Base-by-base conservation (phyloP, 2,113 vertebrate species). In the Galemys pyrenaicus region DNA sequence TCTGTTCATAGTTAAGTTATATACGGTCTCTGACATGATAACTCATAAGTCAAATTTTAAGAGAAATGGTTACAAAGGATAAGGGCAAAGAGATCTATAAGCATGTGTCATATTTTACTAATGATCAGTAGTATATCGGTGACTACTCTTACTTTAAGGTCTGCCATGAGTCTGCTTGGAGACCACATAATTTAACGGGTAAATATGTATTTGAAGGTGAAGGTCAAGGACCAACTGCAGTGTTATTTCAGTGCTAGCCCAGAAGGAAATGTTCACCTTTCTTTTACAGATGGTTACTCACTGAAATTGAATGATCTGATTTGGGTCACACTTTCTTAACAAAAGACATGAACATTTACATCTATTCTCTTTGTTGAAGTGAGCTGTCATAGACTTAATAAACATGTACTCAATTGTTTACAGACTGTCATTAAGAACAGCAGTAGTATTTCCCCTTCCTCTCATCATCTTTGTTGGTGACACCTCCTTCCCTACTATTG, bases 391-490 rank as follows among this genome's bases (percentile, higher is more conserved):
- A 78, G 70, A 32, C 67, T 95, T 95, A 90, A 92, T 91, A 97
- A 96, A 95, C 89, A 94, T 70, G 87, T 67, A 16, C 64, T 96
- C 73, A 94, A 97, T 87, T 97, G 91, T 98, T 98, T 97, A 97
- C 58, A 91, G 68, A 87, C 65, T 56, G 37, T 94, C 87, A n/a
- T 94, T 35, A 56, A 62, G 62, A 86, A 71, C 46, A 32, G 83
- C 73, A 94, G 71, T 68, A 90, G 64, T 92, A 49, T 35, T 96
- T 97, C 58, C 41, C 41, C 79, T 97, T 62, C 89, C 95, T 96
- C 96, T 96, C 97, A 97, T 95, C 91, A 86, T 97, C 92, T 96
- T 96, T 96, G 86, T 95, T 96, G 87, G 92, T 94, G 37, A 83
- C 13, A 41, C 22, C 12, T 87, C 39, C 39, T 89, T 90, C 87